Base-by-base conservation (phyloP, 2,888 invertebrate genomes). In the Stomorhina lunata region DNA sequence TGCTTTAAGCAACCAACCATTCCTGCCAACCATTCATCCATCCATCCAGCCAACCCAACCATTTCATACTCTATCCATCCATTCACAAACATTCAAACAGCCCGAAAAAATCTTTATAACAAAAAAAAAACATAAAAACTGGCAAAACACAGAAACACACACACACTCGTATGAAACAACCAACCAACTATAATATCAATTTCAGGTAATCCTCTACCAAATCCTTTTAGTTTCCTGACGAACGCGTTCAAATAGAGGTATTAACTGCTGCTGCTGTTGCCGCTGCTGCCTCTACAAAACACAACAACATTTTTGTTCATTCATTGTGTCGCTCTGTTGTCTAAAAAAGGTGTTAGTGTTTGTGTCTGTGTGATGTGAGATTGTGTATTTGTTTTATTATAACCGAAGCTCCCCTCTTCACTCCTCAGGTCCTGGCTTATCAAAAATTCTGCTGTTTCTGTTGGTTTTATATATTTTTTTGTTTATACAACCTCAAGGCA, bases 171-270 rank as follows among this genome's bases (percentile, higher is more conserved):
- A n/a, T n/a, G n/a, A n/a, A n/a, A n/a, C n/a, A 57, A 48, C 37
- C 22, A 68, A 63, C 53, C 61, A 77, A 61, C 78, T 68, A 68
- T 68, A 69, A 82, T 82, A 82, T 82, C 81, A 82, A 82, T 82
- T 82, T 82, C 81, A 82, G 78, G 78, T 82, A 82, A 82, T 82
- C 81, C 81, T 78, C 81, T 82, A 45, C 69, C 69, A 82, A 82
- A 82, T 82, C 78, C 81, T 82, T 69, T 81, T 81, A 68, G 78
- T 78, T 81, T 78, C 73, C 81, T 68, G 69, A 50, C 73, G 81
- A 78, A 81, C 81, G 81, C 81, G 77, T 55, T 72, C 71, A 68
- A 72, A 81, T 66, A 72, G 72, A 72, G 77, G 77, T 59, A 81
- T 77, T 81, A 81, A 81, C 65, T 61, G 68, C 59, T 76, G 76